These are phyloP conservation scores for Zelostemma sp. DNA, from an alignment of 1,140 invertebrate species.

Conservation along the genomic window DNA sequence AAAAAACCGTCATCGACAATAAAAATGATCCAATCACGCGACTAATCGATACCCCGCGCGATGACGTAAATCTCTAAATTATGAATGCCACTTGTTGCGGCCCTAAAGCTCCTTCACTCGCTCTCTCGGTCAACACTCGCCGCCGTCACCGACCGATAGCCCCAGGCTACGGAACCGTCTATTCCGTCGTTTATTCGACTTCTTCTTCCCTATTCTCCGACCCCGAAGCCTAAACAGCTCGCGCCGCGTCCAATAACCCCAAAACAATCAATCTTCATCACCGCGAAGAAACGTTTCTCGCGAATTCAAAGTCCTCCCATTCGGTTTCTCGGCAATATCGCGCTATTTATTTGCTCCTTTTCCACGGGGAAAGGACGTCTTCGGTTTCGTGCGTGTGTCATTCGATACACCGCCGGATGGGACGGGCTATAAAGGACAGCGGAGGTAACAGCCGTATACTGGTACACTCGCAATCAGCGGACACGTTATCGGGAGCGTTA, in stretches of 20 bases:
- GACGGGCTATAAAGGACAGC: slow-evolving; percentile 2
- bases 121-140: slow-evolving; percentile 50
- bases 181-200: slow-evolving; percentile 52
- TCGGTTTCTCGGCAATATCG: too few species aligned
- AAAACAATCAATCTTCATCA: too few species aligned
- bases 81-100: slow-evolving; percentile 62
- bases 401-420: neutral
- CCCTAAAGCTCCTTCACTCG: slow-evolving; percentile 54
- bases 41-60: too few species aligned
- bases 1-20: too few species aligned
- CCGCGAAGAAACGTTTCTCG: too few species aligned
- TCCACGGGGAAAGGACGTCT: slow-evolving; percentile 11
- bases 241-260: too few species aligned
- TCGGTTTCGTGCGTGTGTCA: slow-evolving; percentile 13
- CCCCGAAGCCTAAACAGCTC: too few species aligned
- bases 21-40: too few species aligned
- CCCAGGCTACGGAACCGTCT: slow-evolving; percentile 51
- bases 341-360: neutral
- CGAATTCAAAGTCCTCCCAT: too few species aligned
- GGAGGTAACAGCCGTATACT: slow-evolving; percentile 41
- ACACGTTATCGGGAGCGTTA: slow-evolving; percentile 65
- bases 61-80: slow-evolving; percentile 37
- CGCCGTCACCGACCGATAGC: slow-evolving; percentile 47
- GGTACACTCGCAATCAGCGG: slow-evolving; percentile 48
- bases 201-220: slow-evolving; percentile 40